These are phyloP conservation scores for Alviniconcha strummeri DNA, from an alignment of 2,888 invertebrate species.

Conservation along the genomic window DNA sequence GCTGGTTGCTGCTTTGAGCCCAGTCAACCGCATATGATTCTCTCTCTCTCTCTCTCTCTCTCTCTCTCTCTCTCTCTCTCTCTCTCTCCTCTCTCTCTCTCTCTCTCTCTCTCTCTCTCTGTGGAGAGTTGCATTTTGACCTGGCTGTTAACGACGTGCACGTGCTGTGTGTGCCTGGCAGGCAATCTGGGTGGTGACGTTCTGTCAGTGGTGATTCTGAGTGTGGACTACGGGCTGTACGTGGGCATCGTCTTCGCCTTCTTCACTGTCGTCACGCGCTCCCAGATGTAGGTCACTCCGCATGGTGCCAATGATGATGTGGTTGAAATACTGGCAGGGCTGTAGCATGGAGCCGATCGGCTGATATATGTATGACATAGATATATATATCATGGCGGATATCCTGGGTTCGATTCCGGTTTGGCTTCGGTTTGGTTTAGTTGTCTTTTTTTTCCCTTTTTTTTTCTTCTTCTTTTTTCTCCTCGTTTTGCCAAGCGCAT, in stretches of 20 bases:
- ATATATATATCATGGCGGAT: no score
- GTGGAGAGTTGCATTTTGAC: neutral
- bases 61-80: neutral
- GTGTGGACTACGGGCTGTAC: constrained; percentile 88
- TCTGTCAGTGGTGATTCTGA: constrained; percentile 84
- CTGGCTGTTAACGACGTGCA: no score
- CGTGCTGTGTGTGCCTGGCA: constrained; percentile 40
- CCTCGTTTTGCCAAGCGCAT: neutral
- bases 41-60: neutral
- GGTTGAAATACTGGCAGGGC: no score
- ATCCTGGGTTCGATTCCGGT: neutral
- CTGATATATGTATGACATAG: no score
- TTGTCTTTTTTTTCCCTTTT: neutral
- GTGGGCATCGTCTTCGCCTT: constrained; percentile 85
- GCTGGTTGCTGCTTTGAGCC: no score
- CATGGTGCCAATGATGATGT: neutral
- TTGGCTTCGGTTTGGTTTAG: neutral
- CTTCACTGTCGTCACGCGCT: constrained; percentile 83
- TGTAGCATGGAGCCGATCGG: no score
- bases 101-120: neutral
- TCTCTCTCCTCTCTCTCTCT: neutral
- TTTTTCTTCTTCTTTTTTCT: neutral
- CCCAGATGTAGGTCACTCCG: constrained; percentile 71
- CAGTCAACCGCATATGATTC: neutral
- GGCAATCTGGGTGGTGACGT: constrained; percentile 84